Conservation (phyloP, 1,140 invertebrate genomes). For the Elymnias hypermnestra region DNA sequence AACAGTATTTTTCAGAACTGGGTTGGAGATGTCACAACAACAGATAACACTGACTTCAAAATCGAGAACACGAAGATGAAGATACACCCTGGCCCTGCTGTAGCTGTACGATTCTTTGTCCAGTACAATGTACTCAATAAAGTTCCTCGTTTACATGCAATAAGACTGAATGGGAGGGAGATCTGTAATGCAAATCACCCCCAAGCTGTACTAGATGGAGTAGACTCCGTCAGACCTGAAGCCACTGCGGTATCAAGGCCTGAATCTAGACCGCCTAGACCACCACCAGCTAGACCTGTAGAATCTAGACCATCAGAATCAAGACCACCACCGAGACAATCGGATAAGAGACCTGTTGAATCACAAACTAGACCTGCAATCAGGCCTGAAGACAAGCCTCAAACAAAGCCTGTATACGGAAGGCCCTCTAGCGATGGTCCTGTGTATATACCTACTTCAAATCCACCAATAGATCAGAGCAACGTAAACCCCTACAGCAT, state of each 20-base stretch:
- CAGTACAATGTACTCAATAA: conserved; percentile 56
- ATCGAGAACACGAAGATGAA: conserved; percentile 66
- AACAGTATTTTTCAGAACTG: conserved; percentile 67
- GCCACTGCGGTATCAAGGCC: conserved; percentile 9
- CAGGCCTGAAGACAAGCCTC: conserved; percentile 32
- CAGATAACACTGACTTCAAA: conserved; percentile 65
- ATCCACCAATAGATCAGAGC: conserved; percentile 25
- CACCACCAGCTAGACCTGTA: conserved; percentile 1
- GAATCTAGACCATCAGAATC: conserved; percentile 9
- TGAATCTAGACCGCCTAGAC: conserved; percentile 17
- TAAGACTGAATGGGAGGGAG: conserved; percentile 59
- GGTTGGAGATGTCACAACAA: conserved; percentile 61
- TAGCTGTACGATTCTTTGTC: conserved; percentile 58
- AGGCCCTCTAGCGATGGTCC: conserved; percentile 36
- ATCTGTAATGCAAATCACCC: conserved; percentile 61
- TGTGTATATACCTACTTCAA: conserved; percentile 37
- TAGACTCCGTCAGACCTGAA: conserved; percentile 22
- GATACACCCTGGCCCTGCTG: conserved; percentile 58
- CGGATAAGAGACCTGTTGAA: conserved; percentile 11
- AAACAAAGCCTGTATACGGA: conserved; percentile 31
- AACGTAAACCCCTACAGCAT: conserved; percentile 40
- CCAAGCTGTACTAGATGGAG: conserved; percentile 29
- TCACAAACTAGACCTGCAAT: not conserved
- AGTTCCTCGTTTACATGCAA: conserved; percentile 42
- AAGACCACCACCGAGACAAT: conserved; percentile 11